Percentiles rank a stretch among this genome's conserved stretches.
Evolutionary conservation across 1,140 invertebrate genomes (phyloP).

Genomic region (Calosoma granatense): DNA sequence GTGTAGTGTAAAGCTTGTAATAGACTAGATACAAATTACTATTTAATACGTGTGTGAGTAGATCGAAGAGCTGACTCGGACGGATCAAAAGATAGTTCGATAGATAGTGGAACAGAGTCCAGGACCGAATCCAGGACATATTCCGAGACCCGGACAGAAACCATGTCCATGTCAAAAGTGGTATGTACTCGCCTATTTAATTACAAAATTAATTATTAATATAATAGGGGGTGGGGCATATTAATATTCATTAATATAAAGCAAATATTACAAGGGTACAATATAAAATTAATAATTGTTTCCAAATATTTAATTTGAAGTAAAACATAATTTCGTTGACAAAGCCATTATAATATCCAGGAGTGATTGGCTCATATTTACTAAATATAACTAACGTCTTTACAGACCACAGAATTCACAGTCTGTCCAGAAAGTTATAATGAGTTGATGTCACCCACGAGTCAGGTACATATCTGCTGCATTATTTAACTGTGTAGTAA

Average conservation of each 20-base stretch:
- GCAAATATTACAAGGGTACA: too few species aligned
- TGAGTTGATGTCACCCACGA: neutral
- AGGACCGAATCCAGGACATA: slow-evolving; percentile 44
- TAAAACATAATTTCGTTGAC: too few species aligned
- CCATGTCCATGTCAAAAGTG: slow-evolving; percentile 39
- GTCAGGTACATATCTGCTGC: neutral
- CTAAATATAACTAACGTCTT: neutral
- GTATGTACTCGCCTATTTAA: slow-evolving; percentile 24
- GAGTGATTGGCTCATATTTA: neutral
- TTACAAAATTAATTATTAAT: slow-evolving; percentile 12
- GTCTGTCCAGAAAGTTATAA: slow-evolving; percentile 12
- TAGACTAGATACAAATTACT: neutral
- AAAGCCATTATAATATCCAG: too few species aligned
- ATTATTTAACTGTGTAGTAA: neutral
- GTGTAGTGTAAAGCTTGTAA: too few species aligned
- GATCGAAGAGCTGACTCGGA: slow-evolving; percentile 57
- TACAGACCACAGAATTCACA: slow-evolving; percentile 3
- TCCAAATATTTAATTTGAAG: too few species aligned
- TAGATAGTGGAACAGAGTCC: slow-evolving; percentile 65
- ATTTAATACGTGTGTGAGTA: slow-evolving; percentile 32
- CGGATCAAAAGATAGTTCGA: slow-evolving; percentile 70
- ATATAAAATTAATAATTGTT: too few species aligned
- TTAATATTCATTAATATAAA: neutral
- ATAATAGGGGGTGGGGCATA: too few species aligned
- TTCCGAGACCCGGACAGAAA: slow-evolving; percentile 50